Evolutionary conservation across 2,113 vertebrate genomes (phyloP), one percentile per base, ranked within the genome.

Genomic region (Oreocharis arfaki): DNA sequence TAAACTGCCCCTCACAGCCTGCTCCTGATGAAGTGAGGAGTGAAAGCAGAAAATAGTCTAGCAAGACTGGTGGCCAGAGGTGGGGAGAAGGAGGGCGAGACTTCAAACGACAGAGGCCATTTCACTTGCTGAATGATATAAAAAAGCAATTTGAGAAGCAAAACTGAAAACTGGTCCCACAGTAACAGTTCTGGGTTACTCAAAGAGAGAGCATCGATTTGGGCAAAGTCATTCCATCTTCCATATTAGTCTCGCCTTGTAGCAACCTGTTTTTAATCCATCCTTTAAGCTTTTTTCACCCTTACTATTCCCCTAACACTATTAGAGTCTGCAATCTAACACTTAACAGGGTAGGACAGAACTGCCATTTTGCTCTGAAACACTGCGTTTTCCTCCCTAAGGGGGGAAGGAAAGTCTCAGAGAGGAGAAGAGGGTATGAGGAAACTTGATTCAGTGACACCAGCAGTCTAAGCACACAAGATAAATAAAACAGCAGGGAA

Each of bases 301-400:
- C 22, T 78, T 61, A 10, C 60, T 55, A 33, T 56, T 84, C 60
- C 84, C 50, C 26, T 70, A 80, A 42, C 35, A 8, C 32, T 69
- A 10, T 33, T 78, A 67, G 15, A 64, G 30, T 44, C 63, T 74
- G 39, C 46, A 84, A 37, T 59, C 39, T 70, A 71, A 39, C 2
- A 11, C 44, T 76, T 73, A 49, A n/a, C 44, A 57, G 63, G 20
- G 37, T 56, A 86, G 63, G 57, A 73, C 46, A 53, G 59, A 90
- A 90, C 65, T 47, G 53, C 35, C 27, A 41, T 63, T 90, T 83
- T 79, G 27, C 32, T 77, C 41, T 37, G 32, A 83, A 95, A 61
- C 9, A 15, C 47, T 6, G 21, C 0, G 0, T n/a, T 69, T 93
- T 70, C 6, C 2, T 84, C 81, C 42, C 30, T 67, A 46, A 55